A percentile compares a stretch with the other conserved stretches of the same genome.
Evolutionary conservation across 2,113 vertebrate genomes (phyloP).

Genomic region (Ardeotis arabs): DNA sequence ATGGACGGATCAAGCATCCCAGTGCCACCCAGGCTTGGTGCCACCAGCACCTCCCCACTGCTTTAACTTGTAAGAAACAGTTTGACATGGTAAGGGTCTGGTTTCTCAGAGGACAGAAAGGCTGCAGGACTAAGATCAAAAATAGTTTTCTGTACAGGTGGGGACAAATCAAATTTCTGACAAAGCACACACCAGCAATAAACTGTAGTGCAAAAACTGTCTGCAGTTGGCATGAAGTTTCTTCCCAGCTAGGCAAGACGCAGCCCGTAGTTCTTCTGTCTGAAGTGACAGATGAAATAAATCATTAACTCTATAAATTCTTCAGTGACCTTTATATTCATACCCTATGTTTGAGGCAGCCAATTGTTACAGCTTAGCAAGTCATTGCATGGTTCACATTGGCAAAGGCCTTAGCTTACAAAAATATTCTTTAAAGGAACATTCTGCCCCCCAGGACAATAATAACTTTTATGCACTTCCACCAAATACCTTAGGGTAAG

Average conservation of each 20-base stretch:
- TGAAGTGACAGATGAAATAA: slow-evolving; percentile 39
- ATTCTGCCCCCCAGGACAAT: not conserved
- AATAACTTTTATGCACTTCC: not conserved
- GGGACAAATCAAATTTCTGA: not conserved
- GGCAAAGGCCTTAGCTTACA: not conserved
- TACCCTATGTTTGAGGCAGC: not conserved
- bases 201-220: not conserved
- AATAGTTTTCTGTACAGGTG: not conserved
- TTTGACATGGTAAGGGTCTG: not conserved
- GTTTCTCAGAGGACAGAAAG: not conserved
- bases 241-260: not conserved
- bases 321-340: slow-evolving; percentile 5
- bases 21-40: not conserved
- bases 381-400: not conserved
- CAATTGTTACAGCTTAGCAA: not conserved
- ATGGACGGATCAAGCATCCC: rapidly evolving
- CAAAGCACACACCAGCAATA: not conserved
- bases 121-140: not conserved
- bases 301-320: slow-evolving; percentile 27
- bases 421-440: not conserved
- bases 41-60: not conserved
- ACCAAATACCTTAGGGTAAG: not conserved
- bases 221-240: not conserved
- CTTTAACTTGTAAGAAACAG: not conserved
- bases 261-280: not conserved